Base-by-base conservation (phyloP, 2,888 invertebrate species). In the Callosobruchus maculatus region DNA sequence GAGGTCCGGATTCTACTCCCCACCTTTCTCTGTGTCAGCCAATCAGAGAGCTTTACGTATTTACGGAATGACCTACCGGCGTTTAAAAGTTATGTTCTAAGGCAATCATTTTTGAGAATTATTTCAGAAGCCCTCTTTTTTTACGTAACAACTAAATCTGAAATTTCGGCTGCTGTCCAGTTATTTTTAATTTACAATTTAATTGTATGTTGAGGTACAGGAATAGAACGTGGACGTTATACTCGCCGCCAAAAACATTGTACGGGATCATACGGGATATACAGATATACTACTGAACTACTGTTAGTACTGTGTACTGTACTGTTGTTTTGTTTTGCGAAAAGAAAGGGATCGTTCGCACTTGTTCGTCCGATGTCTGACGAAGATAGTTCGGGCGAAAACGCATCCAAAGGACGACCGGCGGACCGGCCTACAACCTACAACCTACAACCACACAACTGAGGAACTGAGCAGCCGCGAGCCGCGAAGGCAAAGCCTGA, bases 1-100 rank as follows among this genome's bases (percentile, higher is more conserved):
- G 82, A 84, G 82, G 82, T 82, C 83, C 81, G 83, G 82, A 81
- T 83, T 80, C 79, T 77, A 81, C 80, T 81, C 82, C 83, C 84
- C 82, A 83, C 84, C 82, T 82, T 78, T 82, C 81, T 78, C 80
- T 78, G 78, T 81, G 80, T 79, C 81, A 80, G 82, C 85, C 85
- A 85, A 85, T 85, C 78, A 82, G 82, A 81, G 80, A 77, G 78
- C 80, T 77, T 76, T 78, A 81, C 81, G 81, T 81, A 81, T 80
- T 77, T 77, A 77, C 49, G 49, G 49, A 49, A 49, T 49, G 49
- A 49, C 49, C 49, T 49, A 76, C 70, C 70, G 30, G 70, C 76
- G 76, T 72, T 76, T 72, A 76, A 78, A 77, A 76, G 68, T 74
- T 74, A 71, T 75, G 49, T 49, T 26, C 49, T 49, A 49, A 49